Percentiles rank a stretch among this genome's conserved stretches.
phyloP scores from a whole-genome alignment of 2,888 invertebrate genomes.

The Polylopha cassiicola region DNA sequence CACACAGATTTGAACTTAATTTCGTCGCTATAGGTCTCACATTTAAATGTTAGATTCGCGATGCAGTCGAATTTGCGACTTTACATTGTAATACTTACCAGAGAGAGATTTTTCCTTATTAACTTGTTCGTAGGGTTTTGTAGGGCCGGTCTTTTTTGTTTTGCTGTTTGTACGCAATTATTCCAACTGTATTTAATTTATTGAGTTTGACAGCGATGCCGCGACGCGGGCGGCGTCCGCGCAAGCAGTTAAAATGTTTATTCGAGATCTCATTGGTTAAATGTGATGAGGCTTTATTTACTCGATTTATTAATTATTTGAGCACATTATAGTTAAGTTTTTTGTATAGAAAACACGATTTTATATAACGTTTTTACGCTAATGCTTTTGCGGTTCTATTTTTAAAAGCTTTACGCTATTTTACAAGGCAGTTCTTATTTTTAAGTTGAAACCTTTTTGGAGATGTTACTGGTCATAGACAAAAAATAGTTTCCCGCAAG shows the following conservation, averaged over 20 bases:
- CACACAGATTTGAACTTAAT: not conserved
- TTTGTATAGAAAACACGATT: constrained; percentile 56
- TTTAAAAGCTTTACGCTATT: constrained; percentile 27
- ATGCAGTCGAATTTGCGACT: no score
- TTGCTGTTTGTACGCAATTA: no score
- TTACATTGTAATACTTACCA: no score
- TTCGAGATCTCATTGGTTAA: constrained; percentile 61
- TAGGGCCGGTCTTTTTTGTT: no score
- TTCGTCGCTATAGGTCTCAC: not conserved
- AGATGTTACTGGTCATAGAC: constrained; percentile 2
- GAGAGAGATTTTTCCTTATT: no score
- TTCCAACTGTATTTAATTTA: no score
- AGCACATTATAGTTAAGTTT: constrained; percentile 42
- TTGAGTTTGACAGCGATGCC: no score
- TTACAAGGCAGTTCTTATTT: constrained; percentile 28
- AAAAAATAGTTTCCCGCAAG: not conserved
- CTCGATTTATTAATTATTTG: constrained; percentile 41
- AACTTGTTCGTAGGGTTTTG: no score
- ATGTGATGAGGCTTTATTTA: constrained; percentile 60
- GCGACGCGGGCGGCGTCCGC: no score
- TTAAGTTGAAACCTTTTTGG: constrained; percentile 23
- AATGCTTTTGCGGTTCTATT: constrained; percentile 15
- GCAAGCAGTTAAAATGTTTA: no score
- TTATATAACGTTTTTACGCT: constrained; percentile 44
- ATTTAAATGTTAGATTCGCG: constrained; percentile 3